Percentiles rank a stretch among this genome's conserved stretches.
phyloP scores from a whole-genome alignment of 2,797 vertebrate species.

The Emydoidea blandingii region DNA sequence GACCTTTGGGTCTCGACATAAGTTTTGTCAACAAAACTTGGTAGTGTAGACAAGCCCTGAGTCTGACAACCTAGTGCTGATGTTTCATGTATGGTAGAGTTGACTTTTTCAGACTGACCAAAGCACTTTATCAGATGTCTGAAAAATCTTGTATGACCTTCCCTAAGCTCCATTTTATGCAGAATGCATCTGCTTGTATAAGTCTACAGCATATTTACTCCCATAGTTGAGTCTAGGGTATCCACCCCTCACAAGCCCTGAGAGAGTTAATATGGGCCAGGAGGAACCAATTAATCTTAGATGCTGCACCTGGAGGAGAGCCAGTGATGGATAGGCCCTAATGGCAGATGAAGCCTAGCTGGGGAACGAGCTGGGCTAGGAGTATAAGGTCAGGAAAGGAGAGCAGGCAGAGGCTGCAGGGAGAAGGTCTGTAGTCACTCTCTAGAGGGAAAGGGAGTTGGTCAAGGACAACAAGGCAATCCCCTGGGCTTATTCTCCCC shows the following conservation, averaged over 20 bases:
- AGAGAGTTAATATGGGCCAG: not conserved
- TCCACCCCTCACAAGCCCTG: not conserved
- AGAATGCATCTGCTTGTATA: not conserved
- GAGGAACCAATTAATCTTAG: not conserved
- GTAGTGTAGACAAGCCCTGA: not conserved
- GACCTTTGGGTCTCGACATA: too few relatives aligned
- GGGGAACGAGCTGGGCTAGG: not conserved
- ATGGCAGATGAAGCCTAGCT: not conserved
- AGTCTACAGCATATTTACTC: not conserved
- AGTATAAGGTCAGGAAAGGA: not conserved
- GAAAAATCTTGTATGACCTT: not conserved
- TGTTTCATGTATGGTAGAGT: not conserved
- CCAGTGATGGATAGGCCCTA: not conserved
- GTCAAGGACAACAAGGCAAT: not conserved
- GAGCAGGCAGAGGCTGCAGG: not conserved
- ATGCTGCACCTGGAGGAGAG: not conserved
- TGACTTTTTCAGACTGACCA: conserved; percentile 25
- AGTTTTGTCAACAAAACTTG: too few relatives aligned
- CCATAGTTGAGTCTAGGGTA: not conserved
- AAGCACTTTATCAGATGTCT: not conserved
- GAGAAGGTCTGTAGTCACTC: not conserved
- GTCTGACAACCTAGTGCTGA: not conserved
- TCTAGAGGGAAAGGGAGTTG: not conserved
- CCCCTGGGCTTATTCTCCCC: not conserved
- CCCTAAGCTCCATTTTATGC: not conserved